Conservation (phyloP, 2,888 invertebrate genomes). For the Uropetala carovei region DNA sequence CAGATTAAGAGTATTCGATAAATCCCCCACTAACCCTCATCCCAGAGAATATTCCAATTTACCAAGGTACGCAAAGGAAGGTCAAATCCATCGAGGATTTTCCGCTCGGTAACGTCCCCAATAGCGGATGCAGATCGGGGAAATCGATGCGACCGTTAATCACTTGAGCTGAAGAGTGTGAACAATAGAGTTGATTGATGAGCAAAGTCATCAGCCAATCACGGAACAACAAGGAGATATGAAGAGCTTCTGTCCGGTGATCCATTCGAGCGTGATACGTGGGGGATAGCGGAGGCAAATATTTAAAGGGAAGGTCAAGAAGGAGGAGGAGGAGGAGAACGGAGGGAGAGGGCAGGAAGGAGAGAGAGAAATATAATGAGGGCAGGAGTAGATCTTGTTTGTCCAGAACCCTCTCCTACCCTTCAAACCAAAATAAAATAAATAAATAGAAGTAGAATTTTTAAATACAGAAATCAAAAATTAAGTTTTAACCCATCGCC, state of each 20-base stretch:
- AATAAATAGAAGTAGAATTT: too few species aligned
- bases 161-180: neutral
- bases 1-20: neutral
- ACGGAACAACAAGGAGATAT: constrained; percentile 1
- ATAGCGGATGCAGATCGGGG: neutral
- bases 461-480: too few species aligned
- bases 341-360: neutral
- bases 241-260: neutral
- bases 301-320: neutral
- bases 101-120: neutral
- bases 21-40: neutral
- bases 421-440: too few species aligned
- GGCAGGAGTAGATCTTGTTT: neutral
- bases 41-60: neutral
- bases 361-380: neutral
- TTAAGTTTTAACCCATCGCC: too few species aligned
- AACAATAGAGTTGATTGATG: neutral
- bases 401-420: too few species aligned
- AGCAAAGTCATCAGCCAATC: neutral
- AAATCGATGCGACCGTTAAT: neutral
- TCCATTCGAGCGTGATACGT: neutral
- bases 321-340: neutral
- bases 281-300: neutral
- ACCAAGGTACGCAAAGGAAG: neutral
- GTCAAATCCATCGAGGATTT: neutral